Evolutionary conservation across 2,888 invertebrate genomes (phyloP), one percentile per base, ranked within the genome.

Genomic region (Thymelicus acteon): DNA sequence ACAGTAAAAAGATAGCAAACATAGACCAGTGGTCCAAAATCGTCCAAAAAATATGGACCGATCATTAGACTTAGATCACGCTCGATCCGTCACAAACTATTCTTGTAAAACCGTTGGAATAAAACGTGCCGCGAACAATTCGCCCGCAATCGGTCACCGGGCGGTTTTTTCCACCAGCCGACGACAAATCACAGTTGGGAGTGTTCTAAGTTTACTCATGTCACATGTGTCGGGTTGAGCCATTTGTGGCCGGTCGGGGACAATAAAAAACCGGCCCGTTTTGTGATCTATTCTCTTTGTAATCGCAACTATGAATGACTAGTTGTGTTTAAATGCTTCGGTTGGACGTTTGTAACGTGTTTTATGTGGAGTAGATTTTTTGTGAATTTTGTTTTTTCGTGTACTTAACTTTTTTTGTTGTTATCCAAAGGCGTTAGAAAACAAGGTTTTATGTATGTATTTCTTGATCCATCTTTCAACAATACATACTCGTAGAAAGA

Each of bases 141-240:
- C 64, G 68, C 65, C 70, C 63, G 66, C 72, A 72, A 68, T 76
- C 73, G 72, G 60, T 73, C 73, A 72, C 44, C 64, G 72, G 68
- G 61, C 15, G 67, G 57, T 70, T 74, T 74, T 75, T 72, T 71
- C 64, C 65, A 24, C 52, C 67, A 57, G 62, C 72, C 72, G 68
- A 68, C 73, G 65, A 74, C 75, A 74, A 74, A 76, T 75, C 71
- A 71, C 74, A 62, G 75, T 61, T 60, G 73, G 68, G 72, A 72
- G 68, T 60, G 71, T 65, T 65, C 71, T 73, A 75, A 76, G 74
- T 73, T 73, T 72, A 75, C 73, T 74, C 73, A 72, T 74, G 72
- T 76, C 72, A 71, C 70, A 63, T 68, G 72, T 72, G 74, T 73
- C 72, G 70, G 63, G 63, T 65, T 71, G 72, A 75, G 58, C 72